These are phyloP conservation scores for Spatulosminthurus flaviceps DNA, from an alignment of 2,888 invertebrate species.

Conservation along the genomic window DNA sequence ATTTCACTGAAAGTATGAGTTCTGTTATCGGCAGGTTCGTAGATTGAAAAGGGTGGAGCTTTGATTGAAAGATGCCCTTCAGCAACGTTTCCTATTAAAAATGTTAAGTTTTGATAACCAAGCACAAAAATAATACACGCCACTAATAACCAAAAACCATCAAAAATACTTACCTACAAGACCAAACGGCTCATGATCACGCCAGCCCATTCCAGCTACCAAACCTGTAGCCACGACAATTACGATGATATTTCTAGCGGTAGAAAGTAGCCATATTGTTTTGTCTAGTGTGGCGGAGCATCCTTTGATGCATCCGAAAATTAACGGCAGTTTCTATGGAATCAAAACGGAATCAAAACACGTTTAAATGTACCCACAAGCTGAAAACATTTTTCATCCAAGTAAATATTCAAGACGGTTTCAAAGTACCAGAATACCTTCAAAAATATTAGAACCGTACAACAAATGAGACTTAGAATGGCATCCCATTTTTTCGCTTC, in stretches of 20 bases:
- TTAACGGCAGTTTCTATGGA: conserved; percentile 56
- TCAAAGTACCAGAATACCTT: conserved; percentile 20
- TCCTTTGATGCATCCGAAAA: conserved; percentile 50
- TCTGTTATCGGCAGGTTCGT: conserved; percentile 70
- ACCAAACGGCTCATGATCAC: conserved; percentile 18
- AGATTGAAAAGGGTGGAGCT: conserved; percentile 73
- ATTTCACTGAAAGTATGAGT: conserved; percentile 75
- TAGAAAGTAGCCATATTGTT: conserved; percentile 77
- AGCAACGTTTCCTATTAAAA: conserved; percentile 73
- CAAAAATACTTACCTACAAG: conserved; percentile 38
- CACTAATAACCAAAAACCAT: neutral
- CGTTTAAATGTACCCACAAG: no score
- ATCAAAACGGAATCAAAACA: no score
- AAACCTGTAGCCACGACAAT: conserved; percentile 76
- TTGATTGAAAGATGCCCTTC: conserved; percentile 75
- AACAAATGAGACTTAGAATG: conserved; percentile 76
- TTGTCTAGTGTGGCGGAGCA: conserved; percentile 67
- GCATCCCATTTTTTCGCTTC: conserved; percentile 77
- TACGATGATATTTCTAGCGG: conserved; percentile 79
- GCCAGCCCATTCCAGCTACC: conserved; percentile 61
- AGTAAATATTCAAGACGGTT: neutral
- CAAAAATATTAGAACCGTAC: conserved; percentile 44
- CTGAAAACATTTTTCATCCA: no score
- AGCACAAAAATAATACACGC: conserved; percentile 16
- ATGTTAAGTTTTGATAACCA: neutral